phyloP scores from a whole-genome alignment of 2,888 invertebrate genomes.

The Exephanes ischioxanthus region DNA sequence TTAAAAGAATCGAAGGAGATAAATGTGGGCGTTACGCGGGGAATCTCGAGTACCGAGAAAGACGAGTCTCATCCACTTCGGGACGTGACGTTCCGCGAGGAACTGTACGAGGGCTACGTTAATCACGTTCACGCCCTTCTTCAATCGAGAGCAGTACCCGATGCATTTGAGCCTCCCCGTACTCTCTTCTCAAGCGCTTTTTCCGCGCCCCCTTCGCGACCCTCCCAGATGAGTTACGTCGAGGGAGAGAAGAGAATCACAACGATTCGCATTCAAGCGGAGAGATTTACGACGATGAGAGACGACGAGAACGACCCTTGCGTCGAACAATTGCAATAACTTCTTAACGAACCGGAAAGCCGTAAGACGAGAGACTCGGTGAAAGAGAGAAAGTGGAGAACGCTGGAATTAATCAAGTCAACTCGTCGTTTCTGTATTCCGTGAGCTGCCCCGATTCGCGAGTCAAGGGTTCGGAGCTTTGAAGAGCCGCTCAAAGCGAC shows the following conservation, averaged over 20 bases:
- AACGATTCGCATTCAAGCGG: slow-evolving; percentile 65
- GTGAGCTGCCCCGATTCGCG: background rate
- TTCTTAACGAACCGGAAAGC: slow-evolving; percentile 63
- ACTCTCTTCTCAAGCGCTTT: slow-evolving; percentile 63
- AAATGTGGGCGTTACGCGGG: slow-evolving; percentile 85
- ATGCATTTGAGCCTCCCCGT: slow-evolving; percentile 36
- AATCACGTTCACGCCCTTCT: slow-evolving; percentile 81
- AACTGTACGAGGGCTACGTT: slow-evolving; percentile 72
- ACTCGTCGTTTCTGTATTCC: slow-evolving; percentile 29
- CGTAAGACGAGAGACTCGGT: slow-evolving; percentile 47
- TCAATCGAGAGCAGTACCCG: slow-evolving; percentile 57
- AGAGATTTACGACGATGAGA: slow-evolving; percentile 70
- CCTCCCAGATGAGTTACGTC: slow-evolving; percentile 26
- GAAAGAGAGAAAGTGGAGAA: slow-evolving; percentile 37
- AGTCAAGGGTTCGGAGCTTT: slow-evolving; percentile 5
- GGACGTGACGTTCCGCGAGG: slow-evolving; percentile 62
- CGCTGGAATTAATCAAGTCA: slow-evolving; percentile 63
- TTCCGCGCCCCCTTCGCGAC: slow-evolving; percentile 51
- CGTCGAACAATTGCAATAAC: slow-evolving; percentile 69
- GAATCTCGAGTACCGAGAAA: slow-evolving; percentile 71
- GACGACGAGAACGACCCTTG: slow-evolving; percentile 51
- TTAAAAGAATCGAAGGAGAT: slow-evolving; percentile 85
- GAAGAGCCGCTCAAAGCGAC: slow-evolving; percentile 9
- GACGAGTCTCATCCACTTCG: slow-evolving; percentile 49
- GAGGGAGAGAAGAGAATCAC: slow-evolving; percentile 32